Evolutionary conservation across 35 echinoderm and acorn worm species (phyloP), one percentile per base, ranked within the genome.

Genomic region (Diadema setosum): DNA sequence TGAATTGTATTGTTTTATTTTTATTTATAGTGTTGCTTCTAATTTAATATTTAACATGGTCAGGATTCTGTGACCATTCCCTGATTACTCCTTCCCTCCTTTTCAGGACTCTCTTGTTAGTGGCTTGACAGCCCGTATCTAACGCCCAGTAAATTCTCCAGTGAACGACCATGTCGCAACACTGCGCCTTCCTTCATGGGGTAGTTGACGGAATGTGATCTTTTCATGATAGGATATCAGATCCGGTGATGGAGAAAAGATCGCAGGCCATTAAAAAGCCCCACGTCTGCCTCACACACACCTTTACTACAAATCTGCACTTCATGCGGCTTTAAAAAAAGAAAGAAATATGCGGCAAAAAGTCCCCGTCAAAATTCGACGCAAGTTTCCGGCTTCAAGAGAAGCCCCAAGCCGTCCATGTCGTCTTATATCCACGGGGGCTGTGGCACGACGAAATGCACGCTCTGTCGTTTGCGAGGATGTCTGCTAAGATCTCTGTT

Each of bases 21-120:
- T n/a, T n/a, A n/a, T n/a, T n/a, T n/a, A n/a, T n/a, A n/a, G n/a
- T n/a, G n/a, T n/a, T n/a, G n/a, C n/a, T n/a, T n/a, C n/a, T n/a
- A n/a, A n/a, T n/a, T n/a, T n/a, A n/a, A n/a, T n/a, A n/a, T n/a
- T n/a, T n/a, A n/a, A n/a, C n/a, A n/a, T 41, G 73, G 73, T 42
- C 33, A 78, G 33, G 24, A 42, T 78, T 42, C 40, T 78, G 40
- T 78, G 73, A 78, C 73, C 73, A 44, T 78, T 42, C 73, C 36
- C 36, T 78, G n/a, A n/a, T n/a, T n/a, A n/a, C n/a, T n/a, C n/a
- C 73, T 41, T 78, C 37, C 73, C 40, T 78, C 33, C 73, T 24
- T 78, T 78, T 78, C 73, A 78, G 73, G 73, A 78, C 34, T 78
- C 73, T 78, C 73, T 41, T 78, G 29, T 42, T 78, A 78, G 37